Conservation (phyloP, 2,797 vertebrate genomes). For the Australoheros facetus region DNA sequence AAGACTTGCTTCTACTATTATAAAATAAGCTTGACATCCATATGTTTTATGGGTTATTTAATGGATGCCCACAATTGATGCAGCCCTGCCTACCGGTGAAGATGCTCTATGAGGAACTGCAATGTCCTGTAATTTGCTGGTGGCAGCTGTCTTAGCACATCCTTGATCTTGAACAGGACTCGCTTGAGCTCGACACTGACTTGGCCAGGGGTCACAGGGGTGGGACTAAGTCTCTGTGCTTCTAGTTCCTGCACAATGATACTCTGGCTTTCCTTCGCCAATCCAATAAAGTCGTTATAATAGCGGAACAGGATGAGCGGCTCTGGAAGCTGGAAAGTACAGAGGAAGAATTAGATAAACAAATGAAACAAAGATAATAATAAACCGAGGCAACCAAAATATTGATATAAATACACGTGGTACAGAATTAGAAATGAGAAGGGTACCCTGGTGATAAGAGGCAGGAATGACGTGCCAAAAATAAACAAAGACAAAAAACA, state of each 20-base stretch:
- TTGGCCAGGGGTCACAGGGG: constrained; percentile 68
- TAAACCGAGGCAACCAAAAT: constrained; percentile 39
- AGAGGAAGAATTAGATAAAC: constrained; percentile 8
- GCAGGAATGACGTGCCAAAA: constrained; percentile 8
- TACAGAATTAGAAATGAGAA: constrained; percentile 38
- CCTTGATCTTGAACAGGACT: constrained; percentile 91
- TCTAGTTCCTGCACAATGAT: constrained; percentile 88
- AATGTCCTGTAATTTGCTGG: constrained; percentile 89
- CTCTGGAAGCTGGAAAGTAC: constrained; percentile 88
- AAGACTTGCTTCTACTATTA: neutral
- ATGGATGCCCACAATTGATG: neutral
- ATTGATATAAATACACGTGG: constrained; percentile 39
- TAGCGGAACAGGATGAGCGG: constrained; percentile 94
- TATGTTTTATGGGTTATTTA: neutral
- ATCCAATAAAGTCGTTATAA: constrained; percentile 94
- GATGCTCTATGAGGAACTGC: constrained; percentile 90
- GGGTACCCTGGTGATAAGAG: constrained; percentile 12
- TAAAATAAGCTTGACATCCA: neutral
- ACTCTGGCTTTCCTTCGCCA: constrained; percentile 92
- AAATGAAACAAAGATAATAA: constrained; percentile 43
- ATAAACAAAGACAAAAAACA: constrained; percentile 25
- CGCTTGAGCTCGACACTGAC: constrained; percentile 84
- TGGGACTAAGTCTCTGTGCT: constrained; percentile 59
- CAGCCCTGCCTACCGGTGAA: constrained; percentile 83
- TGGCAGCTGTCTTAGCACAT: constrained; percentile 92